These are phyloP conservation scores for Semnornis frantzii DNA, from an alignment of 2,113 vertebrate genomes.

Conservation along the genomic window DNA sequence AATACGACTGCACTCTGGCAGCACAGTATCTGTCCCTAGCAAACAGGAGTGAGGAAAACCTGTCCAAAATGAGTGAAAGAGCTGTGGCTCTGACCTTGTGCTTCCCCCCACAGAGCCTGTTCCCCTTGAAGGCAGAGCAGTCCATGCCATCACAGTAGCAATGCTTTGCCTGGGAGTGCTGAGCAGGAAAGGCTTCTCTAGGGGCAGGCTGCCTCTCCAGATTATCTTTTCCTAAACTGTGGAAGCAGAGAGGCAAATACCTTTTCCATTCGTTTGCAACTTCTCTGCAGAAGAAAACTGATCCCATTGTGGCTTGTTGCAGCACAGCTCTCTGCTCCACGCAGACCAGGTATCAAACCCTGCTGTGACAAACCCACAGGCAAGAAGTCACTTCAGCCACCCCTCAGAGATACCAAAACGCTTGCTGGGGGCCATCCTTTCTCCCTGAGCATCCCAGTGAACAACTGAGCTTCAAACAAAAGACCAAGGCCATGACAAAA, in stretches of 20 bases:
- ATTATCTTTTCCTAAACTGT: neutral
- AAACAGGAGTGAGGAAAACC: neutral
- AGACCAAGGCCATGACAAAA: neutral
- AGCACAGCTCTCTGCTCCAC: rapidly evolving
- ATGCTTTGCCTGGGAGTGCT: neutral
- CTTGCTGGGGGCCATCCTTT: rapidly evolving
- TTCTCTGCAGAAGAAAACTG: neutral
- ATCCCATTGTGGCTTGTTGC: neutral
- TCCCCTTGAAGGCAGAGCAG: neutral
- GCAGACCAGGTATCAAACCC: rapidly evolving
- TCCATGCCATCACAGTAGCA: neutral
- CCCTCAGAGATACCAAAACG: neutral
- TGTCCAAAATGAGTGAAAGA: neutral
- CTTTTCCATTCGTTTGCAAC: neutral
- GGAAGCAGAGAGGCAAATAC: neutral
- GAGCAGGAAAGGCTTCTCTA: neutral
- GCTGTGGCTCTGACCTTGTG: neutral
- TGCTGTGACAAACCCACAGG: neutral
- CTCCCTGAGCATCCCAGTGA: neutral
- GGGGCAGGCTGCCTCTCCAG: neutral
- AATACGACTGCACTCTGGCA: rapidly evolving
- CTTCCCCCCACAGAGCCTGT: neutral
- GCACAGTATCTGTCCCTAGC: neutral
- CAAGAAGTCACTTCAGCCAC: neutral
- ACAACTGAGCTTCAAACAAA: neutral